A percentile compares a stretch with the other conserved stretches of the same genome.
These are phyloP conservation scores for Tipula confusa DNA, from an alignment of 2,888 invertebrate genomes.

Conservation along the genomic window DNA sequence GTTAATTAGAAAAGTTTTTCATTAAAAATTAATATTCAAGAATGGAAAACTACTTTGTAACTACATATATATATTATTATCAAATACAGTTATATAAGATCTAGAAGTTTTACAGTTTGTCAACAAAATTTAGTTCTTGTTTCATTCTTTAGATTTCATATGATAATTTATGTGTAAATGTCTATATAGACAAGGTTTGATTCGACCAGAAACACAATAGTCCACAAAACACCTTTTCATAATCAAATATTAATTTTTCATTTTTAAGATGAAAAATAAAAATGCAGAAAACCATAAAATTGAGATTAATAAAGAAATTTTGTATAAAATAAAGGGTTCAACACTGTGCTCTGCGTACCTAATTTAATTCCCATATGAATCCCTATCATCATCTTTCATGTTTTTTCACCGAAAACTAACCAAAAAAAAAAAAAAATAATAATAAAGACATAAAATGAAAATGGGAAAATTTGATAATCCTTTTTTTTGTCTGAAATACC, in stretches of 20 bases:
- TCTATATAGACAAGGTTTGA: too few relatives aligned
- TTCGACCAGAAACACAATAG: not conserved
- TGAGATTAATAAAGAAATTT: conserved; percentile 9
- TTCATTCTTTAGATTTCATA: not conserved
- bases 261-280: not conserved
- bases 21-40: not conserved
- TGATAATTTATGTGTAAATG: too few relatives aligned
- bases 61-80: too few relatives aligned
- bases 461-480: conserved; percentile 25
- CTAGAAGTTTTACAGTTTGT: not conserved
- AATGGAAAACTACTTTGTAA: not conserved
- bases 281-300: not conserved
- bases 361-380: not conserved
- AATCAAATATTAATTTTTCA: conserved; percentile 16
- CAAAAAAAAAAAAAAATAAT: not conserved
- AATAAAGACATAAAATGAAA: not conserved
- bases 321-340: not conserved
- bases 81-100: not conserved
- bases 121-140: not conserved
- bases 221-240: not conserved
- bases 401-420: not conserved
- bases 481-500: not conserved
- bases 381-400: conserved; percentile 21
- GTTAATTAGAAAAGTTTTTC: conserved; percentile 9
- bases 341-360: not conserved